Evolutionary conservation across 2,113 vertebrate genomes (phyloP).

Genomic region (Corvus moneduloides): DNA sequence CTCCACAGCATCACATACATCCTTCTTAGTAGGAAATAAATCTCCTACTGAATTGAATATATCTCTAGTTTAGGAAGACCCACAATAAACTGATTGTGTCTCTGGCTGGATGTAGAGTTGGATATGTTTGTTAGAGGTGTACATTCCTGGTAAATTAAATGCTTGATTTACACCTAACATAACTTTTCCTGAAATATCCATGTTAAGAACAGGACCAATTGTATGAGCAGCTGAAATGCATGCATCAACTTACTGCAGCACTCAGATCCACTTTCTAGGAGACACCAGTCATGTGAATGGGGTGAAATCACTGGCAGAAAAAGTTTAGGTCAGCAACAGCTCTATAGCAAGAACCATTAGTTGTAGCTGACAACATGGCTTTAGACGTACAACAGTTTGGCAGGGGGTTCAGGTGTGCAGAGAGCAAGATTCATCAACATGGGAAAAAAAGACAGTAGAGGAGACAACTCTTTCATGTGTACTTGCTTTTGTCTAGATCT

Average conservation of each 20-base stretch:
- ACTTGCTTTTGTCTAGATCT: background rate
- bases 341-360: background rate
- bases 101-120: background rate
- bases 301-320: background rate
- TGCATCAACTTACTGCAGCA: background rate
- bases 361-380: background rate
- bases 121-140: background rate
- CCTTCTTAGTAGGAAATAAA: slow-evolving; percentile 3
- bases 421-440: background rate
- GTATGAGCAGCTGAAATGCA: background rate
- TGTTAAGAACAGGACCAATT: background rate
- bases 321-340: slow-evolving; percentile 23
- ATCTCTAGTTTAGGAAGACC: background rate
- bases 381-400: background rate
- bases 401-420: background rate
- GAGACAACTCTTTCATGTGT: background rate
- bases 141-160: background rate
- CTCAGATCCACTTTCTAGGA: background rate
- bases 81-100: background rate
- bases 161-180: background rate
- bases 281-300: background rate
- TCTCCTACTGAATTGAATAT: background rate
- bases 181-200: background rate
- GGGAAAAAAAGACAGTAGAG: background rate
- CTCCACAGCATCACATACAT: background rate